Evolutionary conservation across 2,888 invertebrate genomes (phyloP).

Genomic region (Metacarcinus magister): DNA sequence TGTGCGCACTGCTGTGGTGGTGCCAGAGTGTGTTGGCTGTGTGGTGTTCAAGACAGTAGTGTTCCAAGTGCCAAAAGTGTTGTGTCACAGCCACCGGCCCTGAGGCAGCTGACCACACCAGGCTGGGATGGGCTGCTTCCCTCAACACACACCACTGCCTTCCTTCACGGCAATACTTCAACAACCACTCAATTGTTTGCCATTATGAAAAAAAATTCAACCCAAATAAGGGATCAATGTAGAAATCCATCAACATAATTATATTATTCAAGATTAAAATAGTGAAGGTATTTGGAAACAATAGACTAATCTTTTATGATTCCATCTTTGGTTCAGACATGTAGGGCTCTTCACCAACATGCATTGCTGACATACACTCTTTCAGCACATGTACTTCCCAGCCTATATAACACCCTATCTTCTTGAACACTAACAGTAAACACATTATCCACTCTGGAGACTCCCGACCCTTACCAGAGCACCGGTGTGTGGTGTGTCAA

Average conservation of each 20-base stretch:
- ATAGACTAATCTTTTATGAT: not conserved
- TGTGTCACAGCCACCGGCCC: conserved; percentile 1
- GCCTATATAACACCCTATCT: not conserved
- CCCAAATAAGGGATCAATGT: not conserved
- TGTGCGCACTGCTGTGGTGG: not conserved
- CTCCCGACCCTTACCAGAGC: not conserved
- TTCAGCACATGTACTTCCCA: not conserved
- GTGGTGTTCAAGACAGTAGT: conserved; percentile 52
- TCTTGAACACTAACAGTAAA: conserved; percentile 8
- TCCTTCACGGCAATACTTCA: not conserved
- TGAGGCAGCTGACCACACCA: not conserved
- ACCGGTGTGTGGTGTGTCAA: not conserved
- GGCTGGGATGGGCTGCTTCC: not conserved
- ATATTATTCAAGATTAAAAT: not conserved
- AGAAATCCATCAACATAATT: not conserved
- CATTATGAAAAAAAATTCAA: not conserved
- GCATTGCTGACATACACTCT: not conserved
- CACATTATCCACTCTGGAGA: not conserved
- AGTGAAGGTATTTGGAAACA: not conserved
- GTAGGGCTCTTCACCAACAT: not conserved
- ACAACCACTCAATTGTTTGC: not conserved
- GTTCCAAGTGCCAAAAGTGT: conserved; percentile 74
- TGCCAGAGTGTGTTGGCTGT: conserved; percentile 20
- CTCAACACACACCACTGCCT: not conserved
- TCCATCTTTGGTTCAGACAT: not conserved